Conservation (phyloP, 2,797 vertebrate species). For the Melanotaenia trifasciata region DNA sequence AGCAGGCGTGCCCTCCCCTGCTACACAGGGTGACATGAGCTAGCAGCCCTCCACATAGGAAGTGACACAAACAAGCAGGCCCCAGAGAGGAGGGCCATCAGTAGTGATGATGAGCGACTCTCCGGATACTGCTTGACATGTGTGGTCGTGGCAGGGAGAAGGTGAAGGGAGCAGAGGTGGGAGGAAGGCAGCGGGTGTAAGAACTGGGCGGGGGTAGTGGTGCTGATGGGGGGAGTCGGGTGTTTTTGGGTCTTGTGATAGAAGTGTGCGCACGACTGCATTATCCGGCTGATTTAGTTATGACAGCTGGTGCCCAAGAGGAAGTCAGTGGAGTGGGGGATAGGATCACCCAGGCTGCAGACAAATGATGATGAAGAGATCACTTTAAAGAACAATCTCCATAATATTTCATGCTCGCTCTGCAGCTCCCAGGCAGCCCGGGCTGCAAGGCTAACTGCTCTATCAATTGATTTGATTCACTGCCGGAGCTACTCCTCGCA, state of each 20-base stretch:
- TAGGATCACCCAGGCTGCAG: constrained; percentile 88
- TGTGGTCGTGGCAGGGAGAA: constrained; percentile 72
- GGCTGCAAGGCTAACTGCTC: constrained; percentile 95
- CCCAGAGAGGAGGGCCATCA: constrained; percentile 89
- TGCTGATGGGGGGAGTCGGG: constrained; percentile 27
- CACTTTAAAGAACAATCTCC: constrained; percentile 99
- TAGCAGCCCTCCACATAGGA: constrained; percentile 87
- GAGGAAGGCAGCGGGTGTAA: constrained; percentile 64
- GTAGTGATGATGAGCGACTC: constrained; percentile 88
- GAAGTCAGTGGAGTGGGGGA: constrained; percentile 82
- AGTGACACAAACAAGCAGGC: constrained; percentile 89
- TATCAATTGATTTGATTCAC: constrained; percentile 99
- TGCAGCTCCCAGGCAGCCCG: constrained; percentile 87
- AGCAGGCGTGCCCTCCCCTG: constrained; percentile 70
- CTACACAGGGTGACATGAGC: constrained; percentile 77
- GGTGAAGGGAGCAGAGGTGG: constrained; percentile 50
- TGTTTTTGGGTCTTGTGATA: constrained; percentile 52
- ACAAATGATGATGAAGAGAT: constrained; percentile 99
- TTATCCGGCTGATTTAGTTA: constrained; percentile 99
- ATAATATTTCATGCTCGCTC: constrained; percentile 99
- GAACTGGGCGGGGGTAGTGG: neutral
- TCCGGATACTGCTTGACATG: constrained; percentile 88
- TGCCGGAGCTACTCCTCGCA: constrained; percentile 92
- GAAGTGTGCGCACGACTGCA: constrained; percentile 79
- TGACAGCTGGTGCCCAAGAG: constrained; percentile 95